A percentile compares a stretch with the other conserved stretches of the same genome.
These are phyloP conservation scores for Norana najaformis DNA, from an alignment of 2,888 invertebrate species.

Conservation along the genomic window DNA sequence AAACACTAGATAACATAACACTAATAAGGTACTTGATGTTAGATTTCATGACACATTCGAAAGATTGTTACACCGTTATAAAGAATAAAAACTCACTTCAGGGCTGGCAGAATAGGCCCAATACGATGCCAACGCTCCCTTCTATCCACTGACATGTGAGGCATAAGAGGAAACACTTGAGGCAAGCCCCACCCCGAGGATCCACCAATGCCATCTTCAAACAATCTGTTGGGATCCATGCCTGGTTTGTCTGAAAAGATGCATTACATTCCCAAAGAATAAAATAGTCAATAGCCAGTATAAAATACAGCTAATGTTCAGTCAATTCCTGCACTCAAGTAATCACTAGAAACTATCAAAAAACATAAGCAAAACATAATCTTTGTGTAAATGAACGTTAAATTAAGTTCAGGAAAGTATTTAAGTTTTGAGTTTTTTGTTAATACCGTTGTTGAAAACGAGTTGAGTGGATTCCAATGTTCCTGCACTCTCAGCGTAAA, in stretches of 20 bases:
- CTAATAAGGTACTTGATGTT: too few species aligned
- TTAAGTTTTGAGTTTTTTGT: too few species aligned
- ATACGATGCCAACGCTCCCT: slow-evolving; percentile 1
- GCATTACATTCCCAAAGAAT: neutral
- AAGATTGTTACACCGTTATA: too few species aligned
- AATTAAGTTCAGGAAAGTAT: too few species aligned
- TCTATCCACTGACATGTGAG: neutral
- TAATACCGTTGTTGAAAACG: too few species aligned
- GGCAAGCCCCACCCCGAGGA: neutral
- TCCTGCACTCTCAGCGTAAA: too few species aligned
- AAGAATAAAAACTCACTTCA: neutral
- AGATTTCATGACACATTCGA: too few species aligned
- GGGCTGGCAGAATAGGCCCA: neutral
- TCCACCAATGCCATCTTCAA: neutral
- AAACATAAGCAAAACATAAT: too few species aligned
- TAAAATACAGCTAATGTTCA: neutral
- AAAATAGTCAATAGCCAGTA: neutral
- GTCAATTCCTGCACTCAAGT: neutral
- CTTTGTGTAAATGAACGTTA: too few species aligned
- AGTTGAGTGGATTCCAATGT: too few species aligned
- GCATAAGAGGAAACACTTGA: neutral
- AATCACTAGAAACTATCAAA: neutral
- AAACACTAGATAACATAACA: too few species aligned
- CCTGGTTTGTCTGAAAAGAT: neutral
- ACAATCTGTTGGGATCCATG: neutral